Evolutionary conservation across 2,113 vertebrate genomes (phyloP), one percentile per base, ranked within the genome.

Genomic region (Chionomys nivalis): DNA sequence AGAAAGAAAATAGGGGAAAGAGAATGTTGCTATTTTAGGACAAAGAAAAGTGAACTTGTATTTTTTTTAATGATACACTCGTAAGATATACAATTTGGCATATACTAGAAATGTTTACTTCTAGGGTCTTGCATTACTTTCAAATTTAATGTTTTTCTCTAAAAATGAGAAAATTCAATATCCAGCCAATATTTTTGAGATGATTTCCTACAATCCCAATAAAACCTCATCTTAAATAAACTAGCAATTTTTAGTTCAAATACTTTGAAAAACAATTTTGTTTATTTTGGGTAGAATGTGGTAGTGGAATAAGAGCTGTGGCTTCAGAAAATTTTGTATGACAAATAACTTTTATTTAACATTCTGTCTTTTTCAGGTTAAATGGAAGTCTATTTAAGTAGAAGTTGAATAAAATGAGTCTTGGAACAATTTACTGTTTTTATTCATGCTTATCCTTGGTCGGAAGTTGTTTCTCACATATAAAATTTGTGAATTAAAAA

Each of bases 121-220:
- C 75, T 66, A 93, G 28, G 55, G 3, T 72, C 73, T 97, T 87
- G 82, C 10, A 75, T 78, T 68, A 5, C 7, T 72, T 28, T 90
- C 10, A 87, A 70, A 90, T 85, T 87, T 87, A 82, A 26, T 52
- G 42, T 61, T 52, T 70, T 91, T 68, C 39, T 89, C 52, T 79
- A 90, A 93, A 97, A 85, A 47, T 82, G 79, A 96, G 88, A 90
- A 92, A 87, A 95, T 89, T 92, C 42, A 92, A 83, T 82, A 90
- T 61, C 10, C n/a, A 93, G 89, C 6, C 61, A 65, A 65, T 58
- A 28, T 65, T 65, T 93, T 91, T 31, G 21, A 94, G 36, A 83
- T 70, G 17, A 52, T 47, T 90, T 92, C 42, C 55, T 92, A 31
- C 65, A 89, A 94, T 68, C 14, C 21, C 2, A 44, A 21, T 86